phyloP scores from a whole-genome alignment of 1,140 invertebrate genomes.

The Eriosoma lanigerum region DNA sequence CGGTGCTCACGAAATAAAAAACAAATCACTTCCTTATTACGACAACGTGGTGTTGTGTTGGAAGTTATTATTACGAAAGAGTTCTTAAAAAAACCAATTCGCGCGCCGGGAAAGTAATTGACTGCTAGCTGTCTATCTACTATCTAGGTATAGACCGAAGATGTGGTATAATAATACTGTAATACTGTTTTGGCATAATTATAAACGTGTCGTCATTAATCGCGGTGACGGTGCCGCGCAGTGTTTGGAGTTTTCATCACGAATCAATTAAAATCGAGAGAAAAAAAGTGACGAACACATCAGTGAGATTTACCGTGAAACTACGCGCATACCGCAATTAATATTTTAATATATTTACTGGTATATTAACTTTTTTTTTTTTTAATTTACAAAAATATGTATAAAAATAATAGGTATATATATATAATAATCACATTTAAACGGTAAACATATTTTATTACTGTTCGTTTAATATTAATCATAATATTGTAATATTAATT shows the following conservation, averaged over 20 bases:
- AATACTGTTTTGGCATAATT: neutral
- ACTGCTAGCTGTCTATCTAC: neutral
- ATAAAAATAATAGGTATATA: too few species aligned
- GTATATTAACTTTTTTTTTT: too few species aligned
- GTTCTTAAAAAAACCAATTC: constrained; percentile 5
- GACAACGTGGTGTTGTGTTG: neutral
- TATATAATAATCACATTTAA: too few species aligned
- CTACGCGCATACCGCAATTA: too few species aligned
- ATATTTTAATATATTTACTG: too few species aligned
- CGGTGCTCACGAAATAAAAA: neutral
- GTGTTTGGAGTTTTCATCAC: neutral
- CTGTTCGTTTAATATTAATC: too few species aligned
- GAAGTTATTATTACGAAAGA: constrained; percentile 13
- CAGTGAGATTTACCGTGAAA: too few species aligned
- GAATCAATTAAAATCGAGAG: neutral
- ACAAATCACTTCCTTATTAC: constrained; percentile 25
- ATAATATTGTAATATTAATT: too few species aligned
- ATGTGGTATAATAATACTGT: neutral
- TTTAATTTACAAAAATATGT: too few species aligned
- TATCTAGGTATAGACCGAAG: neutral
- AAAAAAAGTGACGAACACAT: too few species aligned
- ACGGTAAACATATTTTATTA: too few species aligned
- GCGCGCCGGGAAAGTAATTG: constrained; percentile 31
- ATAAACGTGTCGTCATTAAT: constrained; percentile 12
- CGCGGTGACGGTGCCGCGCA: neutral